Evolutionary conservation across 2,797 vertebrate species (phyloP).

Genomic region (Eulemur albifrons): DNA sequence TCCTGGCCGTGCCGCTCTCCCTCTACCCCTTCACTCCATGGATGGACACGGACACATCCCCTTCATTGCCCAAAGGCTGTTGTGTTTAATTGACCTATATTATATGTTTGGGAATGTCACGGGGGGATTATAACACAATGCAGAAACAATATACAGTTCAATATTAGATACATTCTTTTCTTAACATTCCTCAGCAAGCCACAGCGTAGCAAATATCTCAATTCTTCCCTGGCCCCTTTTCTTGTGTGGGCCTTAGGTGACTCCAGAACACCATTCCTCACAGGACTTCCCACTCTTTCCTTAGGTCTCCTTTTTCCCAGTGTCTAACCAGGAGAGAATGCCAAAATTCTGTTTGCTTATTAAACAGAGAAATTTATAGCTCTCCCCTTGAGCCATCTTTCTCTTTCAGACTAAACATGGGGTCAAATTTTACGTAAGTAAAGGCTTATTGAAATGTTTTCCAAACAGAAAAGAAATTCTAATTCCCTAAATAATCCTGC

Average conservation of each 20-base stretch:
- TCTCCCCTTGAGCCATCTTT: not conserved
- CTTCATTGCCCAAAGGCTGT: not conserved
- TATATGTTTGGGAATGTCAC: not conserved
- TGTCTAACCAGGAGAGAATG: not conserved
- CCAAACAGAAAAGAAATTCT: not conserved
- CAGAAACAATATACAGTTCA: not conserved
- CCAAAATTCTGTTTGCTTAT: not conserved
- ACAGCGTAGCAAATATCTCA: not conserved
- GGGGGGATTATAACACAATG: not conserved
- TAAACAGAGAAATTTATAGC: not conserved
- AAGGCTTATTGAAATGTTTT: constrained; percentile 15
- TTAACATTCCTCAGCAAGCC: not conserved
- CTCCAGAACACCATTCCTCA: not conserved
- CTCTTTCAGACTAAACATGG: constrained; percentile 19
- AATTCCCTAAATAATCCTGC: not conserved
- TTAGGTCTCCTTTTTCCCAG: not conserved
- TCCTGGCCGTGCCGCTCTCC: not conserved
- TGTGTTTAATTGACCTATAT: not conserved
- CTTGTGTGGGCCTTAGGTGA: not conserved
- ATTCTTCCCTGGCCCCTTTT: not conserved
- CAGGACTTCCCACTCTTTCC: not conserved
- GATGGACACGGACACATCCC: not conserved
- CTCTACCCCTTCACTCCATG: not conserved
- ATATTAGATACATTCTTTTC: not conserved
- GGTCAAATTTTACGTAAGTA: not conserved